Base-by-base conservation (phyloP, 2,797 vertebrate genomes). In the Adelosebastes latens region DNA sequence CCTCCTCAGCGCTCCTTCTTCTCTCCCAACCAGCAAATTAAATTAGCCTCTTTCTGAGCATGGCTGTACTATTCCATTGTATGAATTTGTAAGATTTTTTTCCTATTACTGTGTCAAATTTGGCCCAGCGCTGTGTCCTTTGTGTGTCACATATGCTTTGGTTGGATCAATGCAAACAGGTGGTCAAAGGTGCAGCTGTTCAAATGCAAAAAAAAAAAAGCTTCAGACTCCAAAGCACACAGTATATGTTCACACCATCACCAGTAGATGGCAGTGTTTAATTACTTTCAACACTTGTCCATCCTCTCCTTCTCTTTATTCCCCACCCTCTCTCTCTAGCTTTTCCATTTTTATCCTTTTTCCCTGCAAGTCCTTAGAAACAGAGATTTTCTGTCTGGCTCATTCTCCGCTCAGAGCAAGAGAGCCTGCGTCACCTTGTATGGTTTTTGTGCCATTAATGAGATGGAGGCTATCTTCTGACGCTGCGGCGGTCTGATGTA, bases 191-290 rank as follows among this genome's bases (percentile, higher is more conserved):
- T 83, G 82, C 77, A 82, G 80, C 87, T 85, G 85, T 81, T 92
- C 66, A 77, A 75, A 87, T 59, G 61, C 49, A 85, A 88, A 80
- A 77, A 36, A 32, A 32, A 77, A 36, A 49, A 42, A 49, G 34
- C 71, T 14, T 87, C 39, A 80, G 68, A 56, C 59, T 72, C 27
- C 24, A 78, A 53, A 80, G 29, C 52, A 25, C 52, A 22, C 60
- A 52, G 42, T 42, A 6, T 36, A 7, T 32, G 55, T 84, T 86
- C 74, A 13, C 9, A 4, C 4, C 7, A 1, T 70, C 32, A 29
- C 92, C 96, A 94, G 78, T 83, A 95, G 96, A 92, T 95, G 95
- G 94, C 94, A 95, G 81, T 95, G 88, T 95, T 94, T 91, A 82
- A 83, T 92, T 84, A 80, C 76, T 67, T 83, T 87, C 77, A 31